These are phyloP conservation scores for Cetoscarus ocellatus DNA, from an alignment of 2,797 vertebrate genomes.

Conservation along the genomic window DNA sequence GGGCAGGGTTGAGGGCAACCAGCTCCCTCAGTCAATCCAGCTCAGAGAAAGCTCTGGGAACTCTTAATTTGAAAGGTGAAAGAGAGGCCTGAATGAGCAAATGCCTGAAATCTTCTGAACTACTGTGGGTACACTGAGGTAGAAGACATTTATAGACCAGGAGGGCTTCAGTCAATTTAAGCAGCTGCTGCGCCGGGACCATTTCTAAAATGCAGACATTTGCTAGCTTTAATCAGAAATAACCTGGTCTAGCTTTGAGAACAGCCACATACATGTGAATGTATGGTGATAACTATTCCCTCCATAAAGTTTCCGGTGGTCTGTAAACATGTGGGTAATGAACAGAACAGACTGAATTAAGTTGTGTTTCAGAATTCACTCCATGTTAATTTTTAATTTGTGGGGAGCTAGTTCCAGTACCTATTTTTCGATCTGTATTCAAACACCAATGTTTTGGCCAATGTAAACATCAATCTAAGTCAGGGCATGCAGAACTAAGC, in stretches of 20 bases:
- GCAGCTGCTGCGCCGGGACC: constrained; percentile 55
- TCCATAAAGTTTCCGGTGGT: too few species aligned
- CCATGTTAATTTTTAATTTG: too few species aligned
- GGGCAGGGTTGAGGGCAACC: constrained; percentile 51
- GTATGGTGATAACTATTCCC: too few species aligned
- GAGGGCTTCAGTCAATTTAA: constrained; percentile 38
- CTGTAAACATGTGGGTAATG: too few species aligned
- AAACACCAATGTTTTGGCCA: too few species aligned
- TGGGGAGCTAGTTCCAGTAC: too few species aligned
- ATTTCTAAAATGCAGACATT: constrained; percentile 13
- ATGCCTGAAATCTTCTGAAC: constrained; percentile 43
- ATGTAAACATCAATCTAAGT: too few species aligned
- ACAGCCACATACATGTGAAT: not conserved
- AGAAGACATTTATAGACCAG: constrained; percentile 62
- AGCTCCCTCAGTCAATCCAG: constrained; percentile 47
- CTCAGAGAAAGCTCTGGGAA: constrained; percentile 55
- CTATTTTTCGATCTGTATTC: too few species aligned
- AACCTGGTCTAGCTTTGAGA: constrained; percentile 19
- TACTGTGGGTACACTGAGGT: constrained; percentile 38
- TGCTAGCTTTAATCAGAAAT: constrained; percentile 6
- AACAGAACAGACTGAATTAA: too few species aligned
- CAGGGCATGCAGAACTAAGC: too few species aligned
- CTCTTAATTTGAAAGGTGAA: constrained; percentile 58
- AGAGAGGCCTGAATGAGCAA: constrained; percentile 44
- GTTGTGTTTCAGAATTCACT: too few species aligned